phyloP scores from a whole-genome alignment of 2,113 vertebrate genomes.

The Sterrhoptilus dennistouni region DNA sequence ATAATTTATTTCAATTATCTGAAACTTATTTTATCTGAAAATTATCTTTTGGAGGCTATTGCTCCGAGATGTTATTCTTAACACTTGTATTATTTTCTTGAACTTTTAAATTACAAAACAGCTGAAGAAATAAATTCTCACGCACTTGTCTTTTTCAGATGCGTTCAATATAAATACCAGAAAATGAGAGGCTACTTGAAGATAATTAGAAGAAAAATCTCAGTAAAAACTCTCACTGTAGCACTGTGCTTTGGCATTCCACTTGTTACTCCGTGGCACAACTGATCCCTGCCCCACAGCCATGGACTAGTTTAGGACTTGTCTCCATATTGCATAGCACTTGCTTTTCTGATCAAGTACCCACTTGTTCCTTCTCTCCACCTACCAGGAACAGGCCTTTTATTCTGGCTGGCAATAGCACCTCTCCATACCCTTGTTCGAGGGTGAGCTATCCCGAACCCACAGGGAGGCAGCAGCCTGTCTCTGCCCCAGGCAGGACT shows the following conservation, averaged over 20 bases:
- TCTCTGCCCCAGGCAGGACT: background rate
- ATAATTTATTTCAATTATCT: background rate
- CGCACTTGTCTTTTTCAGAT: background rate
- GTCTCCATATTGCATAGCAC: background rate
- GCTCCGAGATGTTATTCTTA: background rate
- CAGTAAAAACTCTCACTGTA: background rate
- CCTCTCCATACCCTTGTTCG: rapidly evolving
- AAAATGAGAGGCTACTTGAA: background rate
- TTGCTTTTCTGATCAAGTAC: background rate
- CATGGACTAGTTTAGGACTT: background rate
- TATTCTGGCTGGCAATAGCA: background rate
- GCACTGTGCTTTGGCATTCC: background rate
- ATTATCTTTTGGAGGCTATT: background rate
- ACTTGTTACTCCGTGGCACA: background rate
- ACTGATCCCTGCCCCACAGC: rapidly evolving
- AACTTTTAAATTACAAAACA: background rate
- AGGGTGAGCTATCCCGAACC: rapidly evolving
- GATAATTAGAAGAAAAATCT: background rate
- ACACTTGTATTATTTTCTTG: background rate
- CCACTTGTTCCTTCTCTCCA: background rate
- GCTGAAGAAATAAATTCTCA: background rate
- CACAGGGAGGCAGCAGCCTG: background rate
- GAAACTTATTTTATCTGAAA: no score
- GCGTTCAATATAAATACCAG: background rate
- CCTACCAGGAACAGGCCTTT: background rate